A percentile compares a stretch with the other conserved stretches of the same genome.
These are phyloP conservation scores for Poliocrania exsul DNA, from an alignment of 2,797 vertebrate species.

Conservation along the genomic window DNA sequence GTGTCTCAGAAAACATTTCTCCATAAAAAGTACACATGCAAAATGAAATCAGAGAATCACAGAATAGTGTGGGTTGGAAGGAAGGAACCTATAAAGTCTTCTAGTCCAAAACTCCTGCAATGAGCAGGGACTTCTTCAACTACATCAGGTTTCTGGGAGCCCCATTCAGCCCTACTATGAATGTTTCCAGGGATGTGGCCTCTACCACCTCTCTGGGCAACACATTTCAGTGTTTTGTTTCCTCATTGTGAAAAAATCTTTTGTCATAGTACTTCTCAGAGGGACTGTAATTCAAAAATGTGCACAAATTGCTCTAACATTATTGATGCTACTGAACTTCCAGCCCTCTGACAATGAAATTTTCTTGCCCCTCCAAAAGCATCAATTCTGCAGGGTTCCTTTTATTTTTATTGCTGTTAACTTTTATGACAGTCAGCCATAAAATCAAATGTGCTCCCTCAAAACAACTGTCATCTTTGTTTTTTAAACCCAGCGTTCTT, in stretches of 20 bases:
- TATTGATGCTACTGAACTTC: not conserved
- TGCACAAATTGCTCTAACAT: not conserved
- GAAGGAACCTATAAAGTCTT: not conserved
- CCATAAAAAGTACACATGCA: not conserved
- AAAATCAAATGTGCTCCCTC: conserved; percentile 27
- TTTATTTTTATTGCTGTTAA: conserved; percentile 31
- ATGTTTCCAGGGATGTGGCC: not conserved
- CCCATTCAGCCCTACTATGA: fast-evolving
- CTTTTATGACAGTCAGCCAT: conserved; percentile 5
- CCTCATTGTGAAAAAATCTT: not conserved
- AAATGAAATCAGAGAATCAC: not conserved
- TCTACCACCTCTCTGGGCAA: not conserved
- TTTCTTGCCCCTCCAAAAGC: not conserved
- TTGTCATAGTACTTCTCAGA: not conserved
- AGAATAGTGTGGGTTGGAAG: fast-evolving
- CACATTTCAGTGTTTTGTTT: not conserved
- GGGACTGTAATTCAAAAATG: not conserved
- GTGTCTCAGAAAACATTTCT: not conserved
- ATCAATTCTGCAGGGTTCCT: not conserved
- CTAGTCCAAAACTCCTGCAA: not conserved
- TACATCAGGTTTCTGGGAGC: not conserved
- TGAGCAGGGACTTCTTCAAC: not conserved
- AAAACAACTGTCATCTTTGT: conserved; percentile 11
- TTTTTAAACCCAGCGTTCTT: not conserved
- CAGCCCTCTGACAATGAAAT: not conserved